Conservation (phyloP, 2,888 invertebrate species). For the Dicyrtomina minuta region DNA sequence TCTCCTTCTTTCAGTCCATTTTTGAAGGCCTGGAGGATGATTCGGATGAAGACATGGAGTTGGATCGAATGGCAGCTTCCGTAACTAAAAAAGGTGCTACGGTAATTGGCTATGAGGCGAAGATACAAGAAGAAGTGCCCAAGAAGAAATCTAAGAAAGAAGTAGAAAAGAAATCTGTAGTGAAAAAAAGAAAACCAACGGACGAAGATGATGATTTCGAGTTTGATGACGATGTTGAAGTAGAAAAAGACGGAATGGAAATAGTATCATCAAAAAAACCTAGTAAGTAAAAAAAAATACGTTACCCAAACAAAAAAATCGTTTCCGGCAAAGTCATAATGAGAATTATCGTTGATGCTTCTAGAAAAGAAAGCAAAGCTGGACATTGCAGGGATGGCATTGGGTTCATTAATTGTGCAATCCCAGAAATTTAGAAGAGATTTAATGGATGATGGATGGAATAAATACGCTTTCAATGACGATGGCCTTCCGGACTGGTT, state of each 20-base stretch:
- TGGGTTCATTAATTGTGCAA: slow-evolving; percentile 86
- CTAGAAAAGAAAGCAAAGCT: slow-evolving; percentile 66
- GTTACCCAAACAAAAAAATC: neutral
- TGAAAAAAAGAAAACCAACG: slow-evolving; percentile 54
- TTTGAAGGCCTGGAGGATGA: slow-evolving; percentile 75
- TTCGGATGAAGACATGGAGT: slow-evolving; percentile 82
- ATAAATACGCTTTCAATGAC: slow-evolving; percentile 90
- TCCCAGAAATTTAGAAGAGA: slow-evolving; percentile 90
- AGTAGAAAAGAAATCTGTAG: too few species aligned
- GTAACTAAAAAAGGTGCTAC: slow-evolving; percentile 70
- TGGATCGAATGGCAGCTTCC: slow-evolving; percentile 73
- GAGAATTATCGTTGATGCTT: too few species aligned
- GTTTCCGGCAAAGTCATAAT: neutral
- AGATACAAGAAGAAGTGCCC: neutral
- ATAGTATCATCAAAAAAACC: slow-evolving; percentile 9
- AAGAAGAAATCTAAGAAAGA: slow-evolving; percentile 54
- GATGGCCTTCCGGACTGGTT: slow-evolving; percentile 95
- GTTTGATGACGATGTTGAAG: slow-evolving; percentile 62
- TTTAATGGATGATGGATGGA: slow-evolving; percentile 86
- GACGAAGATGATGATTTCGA: slow-evolving; percentile 60
- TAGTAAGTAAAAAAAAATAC: too few species aligned
- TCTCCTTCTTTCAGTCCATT: slow-evolving; percentile 61
- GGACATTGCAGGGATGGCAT: slow-evolving; percentile 82
- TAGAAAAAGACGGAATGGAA: slow-evolving; percentile 56
- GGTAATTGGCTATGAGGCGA: slow-evolving; percentile 55